Conservation (phyloP, 1,140 invertebrate species). For the Leguminivora glycinivorella region DNA sequence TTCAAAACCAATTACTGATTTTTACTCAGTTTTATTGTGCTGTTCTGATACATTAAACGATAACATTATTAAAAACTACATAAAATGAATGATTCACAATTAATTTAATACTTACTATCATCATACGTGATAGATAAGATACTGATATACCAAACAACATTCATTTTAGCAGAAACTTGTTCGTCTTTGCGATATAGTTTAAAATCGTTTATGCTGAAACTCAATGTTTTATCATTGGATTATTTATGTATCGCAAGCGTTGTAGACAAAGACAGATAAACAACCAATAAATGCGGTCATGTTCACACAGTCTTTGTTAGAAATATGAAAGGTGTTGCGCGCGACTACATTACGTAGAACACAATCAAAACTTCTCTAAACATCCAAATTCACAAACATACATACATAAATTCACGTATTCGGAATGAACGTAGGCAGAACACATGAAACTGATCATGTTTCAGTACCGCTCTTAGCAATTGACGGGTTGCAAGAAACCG, state of each 20-base stretch:
- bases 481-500: no score
- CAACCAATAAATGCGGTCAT: background rate
- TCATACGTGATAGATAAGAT: background rate
- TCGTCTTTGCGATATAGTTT: background rate
- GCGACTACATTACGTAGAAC: no score
- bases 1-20: no score
- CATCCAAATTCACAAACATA: no score
- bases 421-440: no score
- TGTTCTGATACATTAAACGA: background rate
- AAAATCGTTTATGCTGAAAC: background rate
- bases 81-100: background rate
- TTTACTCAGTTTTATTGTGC: no score
- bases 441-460: no score
- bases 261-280: constrained; percentile 14
- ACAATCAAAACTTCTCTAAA: no score
- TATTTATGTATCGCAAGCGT: constrained; percentile 15
- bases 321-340: background rate
- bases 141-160: background rate
- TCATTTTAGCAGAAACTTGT: background rate
- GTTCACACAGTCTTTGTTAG: background rate
- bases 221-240: background rate
- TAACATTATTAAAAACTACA: background rate
- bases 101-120: no score
- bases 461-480: no score
- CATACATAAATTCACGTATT: no score